A percentile compares a stretch with the other conserved stretches of the same genome.
Conservation (phyloP, 2,797 vertebrate genomes). For the Falco rusticolus region DNA sequence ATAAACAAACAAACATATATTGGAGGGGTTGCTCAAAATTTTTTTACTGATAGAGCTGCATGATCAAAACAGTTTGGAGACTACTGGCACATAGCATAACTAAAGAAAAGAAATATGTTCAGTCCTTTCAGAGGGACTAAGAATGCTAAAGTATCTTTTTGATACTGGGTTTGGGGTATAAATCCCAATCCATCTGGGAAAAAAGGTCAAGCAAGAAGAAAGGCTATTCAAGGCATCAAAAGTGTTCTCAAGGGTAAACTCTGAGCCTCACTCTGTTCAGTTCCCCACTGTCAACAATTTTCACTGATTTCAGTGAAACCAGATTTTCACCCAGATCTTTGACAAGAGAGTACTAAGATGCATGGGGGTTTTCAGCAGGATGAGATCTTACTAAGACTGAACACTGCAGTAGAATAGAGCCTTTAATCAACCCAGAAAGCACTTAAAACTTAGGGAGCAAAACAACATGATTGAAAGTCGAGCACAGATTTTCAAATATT, state of each 20-base stretch:
- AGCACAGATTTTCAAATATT: background rate
- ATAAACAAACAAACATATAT: background rate
- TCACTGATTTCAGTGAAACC: background rate
- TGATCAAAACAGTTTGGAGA: background rate
- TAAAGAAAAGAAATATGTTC: background rate
- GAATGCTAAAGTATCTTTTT: background rate
- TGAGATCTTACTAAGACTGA: background rate
- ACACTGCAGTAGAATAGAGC: background rate
- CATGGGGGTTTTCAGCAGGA: background rate
- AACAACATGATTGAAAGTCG: background rate
- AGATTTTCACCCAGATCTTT: background rate
- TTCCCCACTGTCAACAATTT: background rate
- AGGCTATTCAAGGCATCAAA: background rate
- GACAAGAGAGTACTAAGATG: background rate
- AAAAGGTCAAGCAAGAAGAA: background rate
- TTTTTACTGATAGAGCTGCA: background rate
- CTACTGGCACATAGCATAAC: background rate
- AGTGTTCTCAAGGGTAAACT: background rate
- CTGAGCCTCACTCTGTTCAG: background rate
- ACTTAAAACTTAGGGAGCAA: background rate
- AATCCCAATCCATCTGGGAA: background rate
- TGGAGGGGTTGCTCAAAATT: background rate
- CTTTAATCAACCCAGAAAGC: background rate
- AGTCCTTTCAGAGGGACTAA: background rate
- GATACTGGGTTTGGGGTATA: background rate